Conservation (phyloP, 1,140 invertebrate species). For the Mya arenaria region DNA sequence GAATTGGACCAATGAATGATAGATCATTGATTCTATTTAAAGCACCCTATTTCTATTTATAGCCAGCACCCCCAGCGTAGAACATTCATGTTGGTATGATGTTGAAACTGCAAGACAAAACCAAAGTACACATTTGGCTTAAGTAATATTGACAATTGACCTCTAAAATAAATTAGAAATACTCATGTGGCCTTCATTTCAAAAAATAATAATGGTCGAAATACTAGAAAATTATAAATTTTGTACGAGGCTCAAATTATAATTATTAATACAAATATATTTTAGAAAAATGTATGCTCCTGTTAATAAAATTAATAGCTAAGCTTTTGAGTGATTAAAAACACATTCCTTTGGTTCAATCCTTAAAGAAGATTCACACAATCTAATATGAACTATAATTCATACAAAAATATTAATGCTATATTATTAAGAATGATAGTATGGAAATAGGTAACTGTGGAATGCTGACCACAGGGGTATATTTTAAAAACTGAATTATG, state of each 20-base stretch:
- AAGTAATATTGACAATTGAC: background rate
- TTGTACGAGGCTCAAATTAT: no score
- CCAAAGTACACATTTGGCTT: no score
- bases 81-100: conserved; percentile 84
- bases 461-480: no score
- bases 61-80: conserved; percentile 2
- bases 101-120: conserved; percentile 91
- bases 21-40: no score
- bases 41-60: background rate
- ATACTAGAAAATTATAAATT: no score
- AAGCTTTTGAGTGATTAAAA: background rate
- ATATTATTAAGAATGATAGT: background rate
- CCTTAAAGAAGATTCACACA: background rate
- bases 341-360: background rate
- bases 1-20: no score
- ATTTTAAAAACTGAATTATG: no score
- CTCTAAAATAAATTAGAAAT: background rate
- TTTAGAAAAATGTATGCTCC: no score
- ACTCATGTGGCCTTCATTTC: background rate
- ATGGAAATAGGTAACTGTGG: background rate
- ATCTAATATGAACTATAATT: background rate
- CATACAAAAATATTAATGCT: background rate
- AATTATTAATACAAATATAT: no score
- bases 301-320: background rate
- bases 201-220: background rate